Percentiles rank a stretch among this genome's conserved stretches.
These are phyloP conservation scores for Portevinia maculata DNA, from an alignment of 2,888 invertebrate genomes.

Conservation along the genomic window DNA sequence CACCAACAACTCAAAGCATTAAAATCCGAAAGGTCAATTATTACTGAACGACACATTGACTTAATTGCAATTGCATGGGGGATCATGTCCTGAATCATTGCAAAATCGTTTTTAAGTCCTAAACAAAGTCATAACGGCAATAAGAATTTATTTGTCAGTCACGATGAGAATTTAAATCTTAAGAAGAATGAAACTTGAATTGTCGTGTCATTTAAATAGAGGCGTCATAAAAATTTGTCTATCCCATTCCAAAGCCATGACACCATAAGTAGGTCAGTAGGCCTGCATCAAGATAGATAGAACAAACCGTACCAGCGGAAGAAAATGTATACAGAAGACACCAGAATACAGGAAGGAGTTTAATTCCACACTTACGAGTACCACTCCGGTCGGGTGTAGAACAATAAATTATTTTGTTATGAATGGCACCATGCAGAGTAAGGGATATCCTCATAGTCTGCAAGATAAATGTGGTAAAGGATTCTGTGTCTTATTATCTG, in stretches of 20 bases:
- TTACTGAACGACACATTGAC: too few relatives aligned
- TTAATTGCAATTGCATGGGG: too few relatives aligned
- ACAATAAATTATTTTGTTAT: slow-evolving; percentile 19
- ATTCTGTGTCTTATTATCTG: slow-evolving; percentile 49
- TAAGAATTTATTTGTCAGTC: neutral
- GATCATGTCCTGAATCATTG: too few relatives aligned
- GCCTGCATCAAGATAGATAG: slow-evolving; percentile 32
- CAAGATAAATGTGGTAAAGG: slow-evolving; percentile 31
- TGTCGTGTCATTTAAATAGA: slow-evolving; percentile 29
- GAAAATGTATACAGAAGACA: neutral
- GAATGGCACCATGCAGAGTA: neutral
- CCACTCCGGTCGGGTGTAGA: neutral
- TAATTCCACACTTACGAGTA: slow-evolving; percentile 29
- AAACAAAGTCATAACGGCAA: too few relatives aligned
- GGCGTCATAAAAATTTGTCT: slow-evolving; percentile 38
- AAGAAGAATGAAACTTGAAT: slow-evolving; percentile 26
- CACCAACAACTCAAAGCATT: too few relatives aligned
- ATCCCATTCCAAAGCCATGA: neutral
- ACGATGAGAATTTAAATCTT: neutral
- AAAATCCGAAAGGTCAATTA: too few relatives aligned
- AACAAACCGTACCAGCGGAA: neutral
- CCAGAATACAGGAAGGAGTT: slow-evolving; percentile 12
- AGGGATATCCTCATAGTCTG: neutral
- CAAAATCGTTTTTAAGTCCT: too few relatives aligned
- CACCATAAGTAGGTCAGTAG: slow-evolving; percentile 37